Evolutionary conservation across 1,140 invertebrate species (phyloP), one percentile per base, ranked within the genome.

Genomic region (Meloidogyne exigua): DNA sequence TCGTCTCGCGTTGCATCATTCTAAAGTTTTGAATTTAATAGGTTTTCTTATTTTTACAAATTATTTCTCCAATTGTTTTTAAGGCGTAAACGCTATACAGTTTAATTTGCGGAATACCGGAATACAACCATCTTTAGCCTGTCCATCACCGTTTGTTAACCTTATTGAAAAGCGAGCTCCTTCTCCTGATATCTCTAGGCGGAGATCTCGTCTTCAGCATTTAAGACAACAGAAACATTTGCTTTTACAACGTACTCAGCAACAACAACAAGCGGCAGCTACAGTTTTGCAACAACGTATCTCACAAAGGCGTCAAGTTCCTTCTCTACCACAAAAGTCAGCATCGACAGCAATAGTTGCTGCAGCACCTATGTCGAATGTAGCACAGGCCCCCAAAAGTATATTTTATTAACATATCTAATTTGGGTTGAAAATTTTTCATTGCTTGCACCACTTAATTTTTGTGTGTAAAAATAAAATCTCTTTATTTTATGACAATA

Each of bases 211-310:
- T 25, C 28, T 69, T 11, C 21, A 26, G 28, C 42, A 36, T 36
- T 21, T 67, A 26, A 62, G 49, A 36, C 65, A 76, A n/a, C 23
- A 44, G 12, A 32, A 67, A 21, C 75, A 36, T 21, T 32, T 62
- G 49, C 11, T 42, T 28, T 2, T 36, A 32, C 75, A 76, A 7
- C 75, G 62, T 32, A 23, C 26, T 62, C 26, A 63, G 2, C 12
- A 72, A 42, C 73, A 72, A 7, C 73, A 75, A 75, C 66, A 44
- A 21, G n/a, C 21, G 12, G 42, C 39, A 62, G 25, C 32, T 65
- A n/a, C 5, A n/a, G 49, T n/a, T n/a, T 57, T 57, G 13, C 49
- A 57, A n/a, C 49, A 57, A 10, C 49, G 49, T n/a, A 57, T 0
- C n/a, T 57, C n/a, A n/a, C 49, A 57, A 57, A n/a, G 49, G 21